Percentiles rank a stretch among this genome's conserved stretches.
Evolutionary conservation across 2,113 vertebrate species (phyloP).

Genomic region (Strix uralensis): DNA sequence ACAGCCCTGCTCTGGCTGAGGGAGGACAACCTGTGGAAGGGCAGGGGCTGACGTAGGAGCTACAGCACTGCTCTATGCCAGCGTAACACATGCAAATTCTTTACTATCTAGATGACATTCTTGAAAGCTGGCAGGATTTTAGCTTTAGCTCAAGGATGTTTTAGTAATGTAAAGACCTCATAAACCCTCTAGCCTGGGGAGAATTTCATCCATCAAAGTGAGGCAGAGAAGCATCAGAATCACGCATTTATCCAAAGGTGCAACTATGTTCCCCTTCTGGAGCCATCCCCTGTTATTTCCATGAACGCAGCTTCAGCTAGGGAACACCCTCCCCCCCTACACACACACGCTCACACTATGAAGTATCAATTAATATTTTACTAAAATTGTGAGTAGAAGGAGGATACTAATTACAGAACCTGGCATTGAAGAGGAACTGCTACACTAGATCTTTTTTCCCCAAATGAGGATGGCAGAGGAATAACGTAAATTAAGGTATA

Average conservation of each 20-base stretch:
- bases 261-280: neutral
- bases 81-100: neutral
- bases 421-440: constrained; percentile 21
- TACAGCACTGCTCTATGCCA: neutral
- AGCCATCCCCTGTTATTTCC: neutral
- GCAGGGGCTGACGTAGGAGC: neutral
- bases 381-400: neutral
- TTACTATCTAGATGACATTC: neutral
- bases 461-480: constrained; percentile 33
- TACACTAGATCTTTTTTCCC: neutral
- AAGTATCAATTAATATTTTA: constrained; percentile 4
- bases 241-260: neutral
- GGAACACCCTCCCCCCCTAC: neutral
- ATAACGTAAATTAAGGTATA: constrained; percentile 34
- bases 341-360: neutral
- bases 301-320: neutral
- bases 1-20: neutral
- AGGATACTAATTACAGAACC: constrained; percentile 34
- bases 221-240: neutral
- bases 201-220: neutral
- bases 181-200: neutral
- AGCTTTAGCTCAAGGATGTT: neutral
- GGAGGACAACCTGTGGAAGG: neutral
- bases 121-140: neutral
- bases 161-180: neutral